Evolutionary conservation across 2,888 invertebrate genomes (phyloP), one percentile per base, ranked within the genome.

Genomic region (Drosophila kuntzei): DNA sequence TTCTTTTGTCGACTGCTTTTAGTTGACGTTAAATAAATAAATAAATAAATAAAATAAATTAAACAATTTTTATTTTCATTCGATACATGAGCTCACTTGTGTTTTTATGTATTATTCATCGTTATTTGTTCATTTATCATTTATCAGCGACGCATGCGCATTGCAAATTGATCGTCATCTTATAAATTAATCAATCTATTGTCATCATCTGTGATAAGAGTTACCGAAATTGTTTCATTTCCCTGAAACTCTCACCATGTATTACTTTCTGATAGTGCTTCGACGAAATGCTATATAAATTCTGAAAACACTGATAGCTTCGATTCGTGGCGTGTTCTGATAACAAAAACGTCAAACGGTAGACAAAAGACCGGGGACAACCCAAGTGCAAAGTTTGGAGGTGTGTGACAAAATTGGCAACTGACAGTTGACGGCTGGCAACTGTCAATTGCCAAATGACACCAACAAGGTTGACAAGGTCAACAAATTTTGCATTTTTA

Each of bases 291-390:
- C 58, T 14, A n/a, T 22, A 37, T 22, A 25, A 64, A 62, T 80
- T 70, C 59, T 47, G 32, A 67, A 69, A 54, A 74, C 43, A 7
- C 37, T 60, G 80, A 79, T 74, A 84, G 54, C 43, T 36, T 25
- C 4, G 44, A n/a, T 55, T 58, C 43, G 51, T 41, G 20, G 11
- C 53, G 27, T 34, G 41, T 54, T 64, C 59, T 47, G 66, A 61
- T 22, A 61, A 73, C 44, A 64, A 44, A 34, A 18, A 55, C 16
- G 11, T 16, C 8, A 36, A 41, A 25, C 6, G 16, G 27, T 12
- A 67, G 47, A 47, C 53, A 11, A 20, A 16, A 44, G n/a, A 22
- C 22, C 27, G 22, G 20, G 22, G 16, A 18, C 14, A 8, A 37
- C 37, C 29, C 37, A 9, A 18, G 9, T 34, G 20, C 16, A 39